These are phyloP conservation scores for Meloidogyne chitwoodi DNA, from an alignment of 1,140 invertebrate species.

Conservation along the genomic window DNA sequence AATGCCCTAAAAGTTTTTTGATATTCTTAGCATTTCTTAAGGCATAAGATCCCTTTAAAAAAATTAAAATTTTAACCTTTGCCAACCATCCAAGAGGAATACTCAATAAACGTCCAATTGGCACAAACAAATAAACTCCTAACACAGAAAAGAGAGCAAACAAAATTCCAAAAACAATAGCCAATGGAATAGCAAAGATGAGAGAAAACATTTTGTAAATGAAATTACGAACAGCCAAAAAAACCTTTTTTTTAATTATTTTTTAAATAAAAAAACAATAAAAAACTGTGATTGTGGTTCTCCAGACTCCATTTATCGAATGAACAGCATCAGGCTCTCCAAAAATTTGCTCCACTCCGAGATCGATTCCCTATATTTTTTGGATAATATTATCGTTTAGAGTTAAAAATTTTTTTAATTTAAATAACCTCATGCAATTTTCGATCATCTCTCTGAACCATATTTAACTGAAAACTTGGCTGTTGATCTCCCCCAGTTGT, in stretches of 20 bases:
- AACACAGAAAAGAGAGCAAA: slow-evolving; percentile 30
- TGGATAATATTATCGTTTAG: background rate
- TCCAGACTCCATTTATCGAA: slow-evolving; percentile 63
- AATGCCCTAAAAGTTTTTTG: too few relatives aligned
- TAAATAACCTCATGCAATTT: slow-evolving; percentile 19
- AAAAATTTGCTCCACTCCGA: slow-evolving; percentile 64
- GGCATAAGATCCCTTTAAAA: too few relatives aligned
- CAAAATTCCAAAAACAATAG: slow-evolving; percentile 27
- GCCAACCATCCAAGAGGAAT: slow-evolving; percentile 36
- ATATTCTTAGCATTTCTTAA: too few relatives aligned
- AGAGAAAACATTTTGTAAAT: slow-evolving; percentile 54
- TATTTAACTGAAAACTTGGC: slow-evolving; percentile 3
- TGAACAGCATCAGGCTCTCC: slow-evolving; percentile 64
- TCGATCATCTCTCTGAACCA: slow-evolving; percentile 34
- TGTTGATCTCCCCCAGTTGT: background rate
- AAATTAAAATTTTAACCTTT: slow-evolving; percentile 31
- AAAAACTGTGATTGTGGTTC: slow-evolving; percentile 61
- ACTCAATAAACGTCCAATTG: slow-evolving; percentile 30
- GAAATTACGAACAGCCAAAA: slow-evolving; percentile 1
- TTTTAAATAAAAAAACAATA: slow-evolving; percentile 57
- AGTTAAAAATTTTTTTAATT: background rate
- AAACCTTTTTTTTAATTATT: background rate
- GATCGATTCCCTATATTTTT: slow-evolving; percentile 44
- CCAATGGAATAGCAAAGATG: slow-evolving; percentile 20
- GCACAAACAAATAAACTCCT: slow-evolving; percentile 28